Evolutionary conservation across 2,113 vertebrate species (phyloP).

Genomic region (Crotalus horridus): DNA sequence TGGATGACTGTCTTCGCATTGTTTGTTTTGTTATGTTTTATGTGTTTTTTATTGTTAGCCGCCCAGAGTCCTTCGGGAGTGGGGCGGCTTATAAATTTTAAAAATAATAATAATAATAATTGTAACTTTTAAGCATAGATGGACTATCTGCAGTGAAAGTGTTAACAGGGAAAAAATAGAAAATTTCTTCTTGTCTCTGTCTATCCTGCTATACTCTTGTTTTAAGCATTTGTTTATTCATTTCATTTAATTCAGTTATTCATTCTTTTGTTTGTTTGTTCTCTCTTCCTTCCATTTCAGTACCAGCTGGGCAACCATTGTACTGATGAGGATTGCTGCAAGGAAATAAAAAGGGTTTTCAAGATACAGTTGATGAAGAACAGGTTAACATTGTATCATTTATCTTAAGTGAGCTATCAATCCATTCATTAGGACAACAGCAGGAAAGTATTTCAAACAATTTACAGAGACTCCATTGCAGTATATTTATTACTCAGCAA

Average conservation of each 20-base stretch:
- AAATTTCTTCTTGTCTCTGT: neutral
- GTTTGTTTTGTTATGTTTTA: too few relatives aligned
- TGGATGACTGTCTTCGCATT: too few relatives aligned
- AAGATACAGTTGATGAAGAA: neutral
- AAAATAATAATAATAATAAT: too few relatives aligned
- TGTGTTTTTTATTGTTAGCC: too few relatives aligned
- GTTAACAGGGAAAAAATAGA: neutral
- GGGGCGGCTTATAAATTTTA: too few relatives aligned
- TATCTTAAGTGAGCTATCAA: neutral
- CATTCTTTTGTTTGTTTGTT: neutral
- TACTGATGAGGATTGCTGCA: neutral
- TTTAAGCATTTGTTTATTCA: neutral
- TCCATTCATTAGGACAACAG: neutral
- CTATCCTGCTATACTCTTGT: neutral
- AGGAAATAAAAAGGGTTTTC: neutral
- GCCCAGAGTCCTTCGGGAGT: too few relatives aligned
- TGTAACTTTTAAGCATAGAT: neutral
- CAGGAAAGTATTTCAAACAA: neutral
- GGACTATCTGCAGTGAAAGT: neutral
- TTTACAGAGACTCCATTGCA: neutral
- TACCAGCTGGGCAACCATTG: neutral
- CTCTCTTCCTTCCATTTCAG: neutral
- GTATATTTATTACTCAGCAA: neutral
- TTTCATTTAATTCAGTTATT: neutral
- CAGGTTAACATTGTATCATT: neutral